Conservation (phyloP, 2,113 vertebrate genomes). For the Notarius quadriscutis region DNA sequence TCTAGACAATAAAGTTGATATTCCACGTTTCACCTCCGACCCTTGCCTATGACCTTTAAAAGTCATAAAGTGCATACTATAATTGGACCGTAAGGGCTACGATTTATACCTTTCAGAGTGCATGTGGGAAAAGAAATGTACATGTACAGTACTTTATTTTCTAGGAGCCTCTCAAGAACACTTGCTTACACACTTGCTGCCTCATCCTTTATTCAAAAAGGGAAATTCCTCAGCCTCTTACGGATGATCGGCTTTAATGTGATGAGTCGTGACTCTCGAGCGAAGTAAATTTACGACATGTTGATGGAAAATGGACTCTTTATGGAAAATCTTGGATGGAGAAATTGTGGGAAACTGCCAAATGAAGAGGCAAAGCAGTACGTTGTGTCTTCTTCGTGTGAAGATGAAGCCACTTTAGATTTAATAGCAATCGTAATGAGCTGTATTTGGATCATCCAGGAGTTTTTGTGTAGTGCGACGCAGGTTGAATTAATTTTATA, state of each 20-base stretch:
- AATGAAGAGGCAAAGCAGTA: neutral
- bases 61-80: neutral
- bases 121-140: neutral
- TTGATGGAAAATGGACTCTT: neutral
- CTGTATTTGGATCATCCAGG: neutral
- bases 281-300: constrained; percentile 44
- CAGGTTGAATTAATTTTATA: neutral
- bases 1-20: too few relatives aligned
- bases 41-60: too few relatives aligned
- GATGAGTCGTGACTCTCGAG: constrained; percentile 51
- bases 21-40: too few relatives aligned
- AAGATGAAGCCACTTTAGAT: neutral
- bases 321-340: too few relatives aligned
- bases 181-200: too few relatives aligned
- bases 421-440: neutral
- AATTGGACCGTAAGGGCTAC: neutral
- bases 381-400: neutral
- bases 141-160: neutral
- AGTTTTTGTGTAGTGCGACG: neutral
- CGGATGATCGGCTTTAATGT: constrained; percentile 56
- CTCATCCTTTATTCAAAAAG: constrained; percentile 15
- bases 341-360: too few relatives aligned
- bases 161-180: neutral
- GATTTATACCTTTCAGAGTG: neutral
- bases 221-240: constrained; percentile 52